Evolutionary conservation across 2,888 invertebrate species (phyloP).

Genomic region (Yponomeuta malinellus): DNA sequence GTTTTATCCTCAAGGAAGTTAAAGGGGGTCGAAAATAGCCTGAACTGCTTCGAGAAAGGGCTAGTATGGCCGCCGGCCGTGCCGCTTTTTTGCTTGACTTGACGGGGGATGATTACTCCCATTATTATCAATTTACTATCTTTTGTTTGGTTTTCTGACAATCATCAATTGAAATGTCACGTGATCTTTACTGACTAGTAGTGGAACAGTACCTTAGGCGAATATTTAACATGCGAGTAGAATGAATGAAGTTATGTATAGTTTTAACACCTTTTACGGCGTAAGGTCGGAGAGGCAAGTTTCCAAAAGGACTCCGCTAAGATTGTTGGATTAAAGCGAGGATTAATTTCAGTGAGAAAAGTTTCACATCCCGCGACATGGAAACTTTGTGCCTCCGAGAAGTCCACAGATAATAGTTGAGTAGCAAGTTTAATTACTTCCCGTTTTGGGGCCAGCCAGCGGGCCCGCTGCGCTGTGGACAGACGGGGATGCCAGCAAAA

Average conservation of each 20-base stretch:
- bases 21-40: no score
- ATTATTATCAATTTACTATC: no score
- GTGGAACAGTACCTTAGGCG: not conserved
- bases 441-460: conserved; percentile 32
- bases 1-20: no score
- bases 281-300: conserved; percentile 2
- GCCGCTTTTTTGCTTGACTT: no score
- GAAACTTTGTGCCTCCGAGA: conserved; percentile 52
- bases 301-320: conserved; percentile 14
- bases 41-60: no score
- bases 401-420: conserved; percentile 63
- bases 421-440: conserved; percentile 70
- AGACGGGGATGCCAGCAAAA: conserved; percentile 2
- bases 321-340: conserved; percentile 27
- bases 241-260: conserved; percentile 4
- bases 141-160: not conserved
- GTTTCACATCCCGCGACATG: conserved; percentile 54
- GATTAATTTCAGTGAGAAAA: conserved; percentile 59
- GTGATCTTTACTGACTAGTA: not conserved
- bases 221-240: not conserved
- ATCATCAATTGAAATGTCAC: not conserved
- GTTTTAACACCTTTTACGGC: conserved; percentile 9
- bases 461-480: conserved; percentile 5
- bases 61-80: no score
- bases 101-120: no score